phyloP scores from a whole-genome alignment of 2,888 invertebrate species.

The Stomorhina lunata region DNA sequence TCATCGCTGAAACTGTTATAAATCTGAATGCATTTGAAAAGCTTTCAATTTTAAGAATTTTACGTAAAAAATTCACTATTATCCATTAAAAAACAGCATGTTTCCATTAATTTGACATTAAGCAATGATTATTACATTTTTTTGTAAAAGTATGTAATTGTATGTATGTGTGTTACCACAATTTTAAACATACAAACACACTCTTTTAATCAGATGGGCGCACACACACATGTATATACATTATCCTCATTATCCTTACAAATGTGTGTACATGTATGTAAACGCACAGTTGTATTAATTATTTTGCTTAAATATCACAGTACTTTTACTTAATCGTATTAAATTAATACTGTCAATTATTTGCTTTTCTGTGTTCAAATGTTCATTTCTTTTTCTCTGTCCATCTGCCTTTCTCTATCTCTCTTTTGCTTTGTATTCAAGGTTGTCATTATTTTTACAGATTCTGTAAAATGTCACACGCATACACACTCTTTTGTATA shows the following conservation, averaged over 20 bases:
- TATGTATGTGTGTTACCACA: neutral
- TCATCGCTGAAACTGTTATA: too few species aligned
- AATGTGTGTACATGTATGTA: too few species aligned
- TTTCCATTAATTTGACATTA: constrained; percentile 16
- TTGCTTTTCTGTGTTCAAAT: constrained; percentile 23
- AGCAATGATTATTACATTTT: constrained; percentile 31
- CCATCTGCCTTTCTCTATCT: neutral
- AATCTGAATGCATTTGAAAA: too few species aligned
- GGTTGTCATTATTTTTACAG: constrained; percentile 5
- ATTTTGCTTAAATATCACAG: constrained; percentile 22
- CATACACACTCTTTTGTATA: neutral
- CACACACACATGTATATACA: neutral
- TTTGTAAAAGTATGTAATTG: too few species aligned
- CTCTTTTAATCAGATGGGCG: neutral
- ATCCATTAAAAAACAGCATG: neutral
- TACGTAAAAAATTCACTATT: neutral
- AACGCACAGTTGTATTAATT: constrained; percentile 31
- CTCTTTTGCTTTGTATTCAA: neutral
- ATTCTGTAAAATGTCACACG: neutral
- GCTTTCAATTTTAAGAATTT: neutral
- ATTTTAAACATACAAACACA: neutral
- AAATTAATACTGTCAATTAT: constrained; percentile 32
- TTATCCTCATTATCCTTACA: constrained; percentile 33
- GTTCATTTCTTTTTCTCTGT: neutral
- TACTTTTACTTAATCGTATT: constrained; percentile 37